Conservation (phyloP, 2,797 vertebrate species). For the Periparus ater region DNA sequence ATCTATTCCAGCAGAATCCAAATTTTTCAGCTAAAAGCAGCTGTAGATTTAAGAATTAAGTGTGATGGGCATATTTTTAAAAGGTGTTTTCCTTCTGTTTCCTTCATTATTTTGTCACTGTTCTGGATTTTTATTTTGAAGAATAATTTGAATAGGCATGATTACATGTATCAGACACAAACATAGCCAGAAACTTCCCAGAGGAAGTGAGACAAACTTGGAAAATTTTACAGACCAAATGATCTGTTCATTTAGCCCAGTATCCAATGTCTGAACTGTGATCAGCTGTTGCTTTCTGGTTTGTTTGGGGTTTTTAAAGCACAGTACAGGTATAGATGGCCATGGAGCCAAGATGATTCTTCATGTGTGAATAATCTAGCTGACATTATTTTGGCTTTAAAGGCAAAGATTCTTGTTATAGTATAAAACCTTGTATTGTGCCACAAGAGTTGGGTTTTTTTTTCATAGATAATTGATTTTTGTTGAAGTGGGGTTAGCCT, state of each 20-base stretch:
- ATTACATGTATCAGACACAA: background rate
- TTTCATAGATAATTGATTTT: background rate
- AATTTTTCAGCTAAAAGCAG: background rate
- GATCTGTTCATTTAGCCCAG: background rate
- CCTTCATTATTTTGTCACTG: background rate
- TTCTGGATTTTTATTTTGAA: background rate
- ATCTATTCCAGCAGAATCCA: background rate
- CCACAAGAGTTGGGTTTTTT: background rate
- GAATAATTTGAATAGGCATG: background rate
- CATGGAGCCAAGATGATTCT: background rate
- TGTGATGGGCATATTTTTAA: background rate
- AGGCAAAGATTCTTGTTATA: background rate
- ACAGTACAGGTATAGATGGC: background rate
- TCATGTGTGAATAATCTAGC: background rate
- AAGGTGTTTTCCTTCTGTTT: background rate
- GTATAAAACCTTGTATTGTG: background rate
- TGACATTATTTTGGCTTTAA: background rate
- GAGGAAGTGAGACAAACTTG: background rate
- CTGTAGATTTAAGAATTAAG: background rate
- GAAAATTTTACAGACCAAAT: background rate
- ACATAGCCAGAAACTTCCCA: background rate
- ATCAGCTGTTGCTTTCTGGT: background rate
- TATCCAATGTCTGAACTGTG: background rate
- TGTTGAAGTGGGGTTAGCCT: background rate
- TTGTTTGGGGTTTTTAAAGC: background rate